Conservation (phyloP, 2,888 invertebrate species). For the Dolichopus griseipennis region DNA sequence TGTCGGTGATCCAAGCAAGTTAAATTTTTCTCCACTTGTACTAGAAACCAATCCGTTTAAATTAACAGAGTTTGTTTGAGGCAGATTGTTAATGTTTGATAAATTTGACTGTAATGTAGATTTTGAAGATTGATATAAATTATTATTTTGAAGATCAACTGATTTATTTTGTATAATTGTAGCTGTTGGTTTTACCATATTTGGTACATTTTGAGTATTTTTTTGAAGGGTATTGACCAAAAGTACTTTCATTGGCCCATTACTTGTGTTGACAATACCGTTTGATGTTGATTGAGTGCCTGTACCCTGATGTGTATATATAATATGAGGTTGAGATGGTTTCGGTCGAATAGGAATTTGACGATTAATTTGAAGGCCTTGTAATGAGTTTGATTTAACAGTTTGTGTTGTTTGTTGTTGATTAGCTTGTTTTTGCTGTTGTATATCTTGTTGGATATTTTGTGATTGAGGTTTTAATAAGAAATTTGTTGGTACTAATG, state of each 20-base stretch:
- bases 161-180: constrained; percentile 16
- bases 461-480: constrained; percentile 32
- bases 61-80: background rate
- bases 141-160: constrained; percentile 18
- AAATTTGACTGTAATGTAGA: background rate
- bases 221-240: constrained; percentile 34
- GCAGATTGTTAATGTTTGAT: background rate
- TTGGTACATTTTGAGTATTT: constrained; percentile 14
- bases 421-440: background rate
- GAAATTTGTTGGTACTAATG: constrained; percentile 42
- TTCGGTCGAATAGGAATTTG: constrained; percentile 18
- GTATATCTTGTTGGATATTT: constrained; percentile 14
- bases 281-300: constrained; percentile 23
- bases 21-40: constrained; percentile 5
- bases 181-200: constrained; percentile 9
- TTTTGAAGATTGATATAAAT: constrained; percentile 1
- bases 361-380: constrained; percentile 8
- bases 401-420: constrained; percentile 23
- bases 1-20: background rate
- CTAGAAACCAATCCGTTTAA: constrained; percentile 6
- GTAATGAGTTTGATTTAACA: background rate
- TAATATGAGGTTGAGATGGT: constrained; percentile 24
- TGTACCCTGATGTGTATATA: constrained; percentile 19
- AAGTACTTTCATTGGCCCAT: constrained; percentile 40
- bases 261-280: constrained; percentile 30